Evolutionary conservation across 2,113 vertebrate species (phyloP).

Genomic region (Vombatus ursinus): DNA sequence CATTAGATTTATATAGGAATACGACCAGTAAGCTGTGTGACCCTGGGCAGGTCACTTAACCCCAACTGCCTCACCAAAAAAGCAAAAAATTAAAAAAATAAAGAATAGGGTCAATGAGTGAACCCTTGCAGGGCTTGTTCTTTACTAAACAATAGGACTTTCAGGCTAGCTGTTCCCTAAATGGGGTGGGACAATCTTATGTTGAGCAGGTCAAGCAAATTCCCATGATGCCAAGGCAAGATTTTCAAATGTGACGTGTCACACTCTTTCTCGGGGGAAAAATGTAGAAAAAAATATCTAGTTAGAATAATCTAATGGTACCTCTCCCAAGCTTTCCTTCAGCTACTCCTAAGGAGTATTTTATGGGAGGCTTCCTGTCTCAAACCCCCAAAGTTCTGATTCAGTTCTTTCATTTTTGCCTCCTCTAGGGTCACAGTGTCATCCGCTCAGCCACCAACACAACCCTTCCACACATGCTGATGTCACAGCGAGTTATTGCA

Average conservation of each 20-base stretch:
- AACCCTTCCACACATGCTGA: constrained; percentile 93
- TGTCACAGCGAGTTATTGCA: constrained; percentile 96
- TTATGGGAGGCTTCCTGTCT: constrained; percentile 7
- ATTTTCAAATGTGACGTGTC: background rate
- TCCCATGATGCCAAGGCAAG: background rate
- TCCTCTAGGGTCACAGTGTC: constrained; percentile 92
- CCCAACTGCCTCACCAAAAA: too few relatives aligned
- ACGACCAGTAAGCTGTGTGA: background rate
- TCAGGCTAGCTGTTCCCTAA: background rate
- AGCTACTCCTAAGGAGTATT: constrained; percentile 7
- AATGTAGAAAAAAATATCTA: constrained; percentile 1
- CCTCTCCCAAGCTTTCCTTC: background rate
- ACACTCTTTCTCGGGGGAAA: background rate
- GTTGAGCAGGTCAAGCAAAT: constrained; percentile 3
- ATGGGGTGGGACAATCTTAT: background rate
- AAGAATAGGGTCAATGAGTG: background rate
- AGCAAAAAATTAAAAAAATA: too few relatives aligned
- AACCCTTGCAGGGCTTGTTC: constrained; percentile 7
- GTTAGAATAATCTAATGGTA: background rate
- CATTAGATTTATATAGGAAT: background rate
- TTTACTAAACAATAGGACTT: constrained; percentile 21
- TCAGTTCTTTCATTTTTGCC: constrained; percentile 29
- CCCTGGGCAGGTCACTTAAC: too few relatives aligned
- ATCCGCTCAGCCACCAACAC: constrained; percentile 93
- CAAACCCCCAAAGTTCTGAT: background rate